phyloP scores from a whole-genome alignment of 2,797 vertebrate species.

The Galagoides demidoff region DNA sequence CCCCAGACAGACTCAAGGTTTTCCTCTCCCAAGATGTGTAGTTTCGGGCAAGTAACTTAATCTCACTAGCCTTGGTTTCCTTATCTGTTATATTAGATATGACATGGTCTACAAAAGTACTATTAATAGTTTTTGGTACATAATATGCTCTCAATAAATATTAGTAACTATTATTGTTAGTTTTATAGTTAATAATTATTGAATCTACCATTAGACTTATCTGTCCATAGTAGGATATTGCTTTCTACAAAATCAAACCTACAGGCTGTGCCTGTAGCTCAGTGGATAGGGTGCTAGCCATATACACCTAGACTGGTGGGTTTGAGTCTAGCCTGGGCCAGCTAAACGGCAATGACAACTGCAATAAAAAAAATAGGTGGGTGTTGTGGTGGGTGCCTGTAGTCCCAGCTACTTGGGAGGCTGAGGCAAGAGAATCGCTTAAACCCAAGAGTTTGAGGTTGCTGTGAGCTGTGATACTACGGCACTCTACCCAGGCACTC shows the following conservation, averaged over 20 bases:
- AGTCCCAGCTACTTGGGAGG: too few relatives aligned
- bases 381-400: too few relatives aligned
- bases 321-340: too few relatives aligned
- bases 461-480: too few relatives aligned
- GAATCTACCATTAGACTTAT: not conserved
- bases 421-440: too few relatives aligned
- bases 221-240: not conserved
- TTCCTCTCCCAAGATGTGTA: not conserved
- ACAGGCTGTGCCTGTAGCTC: not conserved
- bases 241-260: not conserved
- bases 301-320: too few relatives aligned
- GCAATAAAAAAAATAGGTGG: too few relatives aligned
- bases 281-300: too few relatives aligned
- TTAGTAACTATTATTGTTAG: not conserved
- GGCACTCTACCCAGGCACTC: too few relatives aligned
- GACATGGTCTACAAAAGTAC: not conserved
- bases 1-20: not conserved
- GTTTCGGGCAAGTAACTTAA: not conserved
- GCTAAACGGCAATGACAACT: too few relatives aligned
- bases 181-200: constrained; percentile 46
- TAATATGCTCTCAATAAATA: not conserved
- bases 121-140: not conserved
- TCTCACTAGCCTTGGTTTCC: not conserved
- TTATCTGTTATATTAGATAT: not conserved
- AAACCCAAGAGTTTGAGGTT: too few relatives aligned